Conservation (phyloP, 2,888 invertebrate genomes). For the Pycnomerus fuliginosus region DNA sequence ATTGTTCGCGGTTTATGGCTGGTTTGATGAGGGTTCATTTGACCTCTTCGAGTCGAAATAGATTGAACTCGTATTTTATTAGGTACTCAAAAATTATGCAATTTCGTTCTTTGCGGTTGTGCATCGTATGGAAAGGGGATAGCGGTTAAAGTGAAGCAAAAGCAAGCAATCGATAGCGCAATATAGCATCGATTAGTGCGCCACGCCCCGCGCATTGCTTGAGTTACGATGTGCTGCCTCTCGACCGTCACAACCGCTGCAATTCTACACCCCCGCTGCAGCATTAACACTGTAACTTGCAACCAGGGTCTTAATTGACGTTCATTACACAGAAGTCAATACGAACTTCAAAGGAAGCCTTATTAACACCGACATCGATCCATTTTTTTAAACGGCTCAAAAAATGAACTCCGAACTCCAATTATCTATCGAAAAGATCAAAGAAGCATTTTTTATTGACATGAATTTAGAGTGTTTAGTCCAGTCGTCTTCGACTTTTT, state of each 20-base stretch:
- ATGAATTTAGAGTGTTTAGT: too few species aligned
- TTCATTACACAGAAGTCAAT: conserved; percentile 8
- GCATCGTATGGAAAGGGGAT: too few species aligned
- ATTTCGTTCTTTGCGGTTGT: too few species aligned
- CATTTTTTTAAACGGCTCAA: too few species aligned
- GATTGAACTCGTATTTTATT: conserved; percentile 40
- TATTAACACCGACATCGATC: too few species aligned
- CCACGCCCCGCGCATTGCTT: conserved; percentile 52
- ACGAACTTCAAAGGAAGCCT: too few species aligned
- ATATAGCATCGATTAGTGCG: conserved; percentile 53
- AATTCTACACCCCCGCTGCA: conserved; percentile 12
- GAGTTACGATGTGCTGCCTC: conserved; percentile 50
- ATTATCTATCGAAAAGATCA: too few species aligned
- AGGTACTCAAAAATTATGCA: too few species aligned
- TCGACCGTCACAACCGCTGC: conserved; percentile 27
- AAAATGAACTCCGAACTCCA: too few species aligned
- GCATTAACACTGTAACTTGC: conserved; percentile 1
- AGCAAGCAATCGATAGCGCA: conserved; percentile 50
- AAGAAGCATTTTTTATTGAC: too few species aligned
- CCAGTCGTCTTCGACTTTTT: too few species aligned
- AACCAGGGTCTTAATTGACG: conserved; percentile 8
- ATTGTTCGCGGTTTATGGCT: conserved; percentile 52
- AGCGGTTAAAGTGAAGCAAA: conserved; percentile 28
- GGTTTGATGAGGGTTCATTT: conserved; percentile 49
- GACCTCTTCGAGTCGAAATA: conserved; percentile 31